Evolutionary conservation across 2,888 invertebrate genomes (phyloP).

Genomic region (Baccha elongata): DNA sequence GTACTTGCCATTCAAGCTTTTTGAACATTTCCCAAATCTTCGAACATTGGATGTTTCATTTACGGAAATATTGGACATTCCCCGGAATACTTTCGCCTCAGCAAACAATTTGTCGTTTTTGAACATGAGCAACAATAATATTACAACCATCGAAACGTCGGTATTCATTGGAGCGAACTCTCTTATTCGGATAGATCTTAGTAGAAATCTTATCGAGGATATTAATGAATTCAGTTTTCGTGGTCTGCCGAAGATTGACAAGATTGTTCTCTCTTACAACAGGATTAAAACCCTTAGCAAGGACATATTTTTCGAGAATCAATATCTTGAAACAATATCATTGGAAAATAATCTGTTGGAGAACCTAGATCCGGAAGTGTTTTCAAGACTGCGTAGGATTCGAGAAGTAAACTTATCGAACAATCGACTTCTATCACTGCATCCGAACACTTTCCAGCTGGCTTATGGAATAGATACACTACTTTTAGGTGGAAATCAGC

Average conservation of each 20-base stretch:
- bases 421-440: constrained; percentile 77
- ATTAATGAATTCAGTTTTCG: constrained; percentile 80
- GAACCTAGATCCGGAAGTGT: constrained; percentile 78
- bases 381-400: constrained; percentile 79
- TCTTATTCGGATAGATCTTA: constrained; percentile 79
- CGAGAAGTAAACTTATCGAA: constrained; percentile 79
- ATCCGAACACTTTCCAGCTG: constrained; percentile 79
- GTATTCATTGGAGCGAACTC: constrained; percentile 80
- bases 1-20: constrained; percentile 80
- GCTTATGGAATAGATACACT: constrained; percentile 79
- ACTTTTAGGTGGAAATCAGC: constrained; percentile 76
- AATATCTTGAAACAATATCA: constrained; percentile 78
- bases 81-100: constrained; percentile 80
- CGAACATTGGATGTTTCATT: constrained; percentile 80
- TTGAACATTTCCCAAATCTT: constrained; percentile 79
- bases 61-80: constrained; percentile 80
- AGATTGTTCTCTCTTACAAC: constrained; percentile 79
- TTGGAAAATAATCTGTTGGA: constrained; percentile 79
- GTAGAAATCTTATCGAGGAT: constrained; percentile 77
- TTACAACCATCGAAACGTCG: constrained; percentile 79
- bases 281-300: constrained; percentile 76
- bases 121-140: constrained; percentile 80
- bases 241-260: constrained; percentile 78
- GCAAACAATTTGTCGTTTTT: constrained; percentile 79
- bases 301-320: constrained; percentile 80